Base-by-base conservation (phyloP, 1,140 invertebrate species). In the Lineus longissimus region DNA sequence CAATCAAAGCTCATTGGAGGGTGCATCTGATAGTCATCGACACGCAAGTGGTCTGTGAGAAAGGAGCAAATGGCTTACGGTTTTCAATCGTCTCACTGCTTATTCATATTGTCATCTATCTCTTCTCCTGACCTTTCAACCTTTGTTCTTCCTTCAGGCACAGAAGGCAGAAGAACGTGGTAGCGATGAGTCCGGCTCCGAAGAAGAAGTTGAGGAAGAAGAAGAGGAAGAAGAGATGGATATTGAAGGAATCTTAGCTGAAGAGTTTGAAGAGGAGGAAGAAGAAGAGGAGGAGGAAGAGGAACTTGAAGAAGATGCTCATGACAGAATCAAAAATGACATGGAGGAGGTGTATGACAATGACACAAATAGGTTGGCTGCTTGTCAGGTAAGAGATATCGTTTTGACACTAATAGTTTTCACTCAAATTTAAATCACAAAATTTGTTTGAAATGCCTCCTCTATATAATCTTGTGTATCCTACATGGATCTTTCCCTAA, bases 201-300 rank as follows among this genome's bases (percentile, higher is more conserved):
- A 70, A 36, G 76, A 73, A 27, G 76, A 76, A 47, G 73, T 72
- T 43, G 76, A 78, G 63, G 72, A 72, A 41, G 77, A 73, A 51
- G 78, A 81, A 55, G 74, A 76, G 31, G 78, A 79, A 27, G 78
- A 80, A 45, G 78, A 78, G 57, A 73, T 73, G 15, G 76, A 80
- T 55, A 80, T 81, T 72, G 80, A 81, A 25, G 74, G 70, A 27
- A 65, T 75, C 27, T 60, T 81, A 27, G 76, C 78, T 59, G 79
- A 80, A 36, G 80, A 81, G 57, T 81, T 81, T 74, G 78, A 78
- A 72, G 78, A 80, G 43, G 79, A 81, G 58, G 77, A 82, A 67
- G 80, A 77, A 54, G 80, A 81, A 58, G 78, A 79, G 33, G 80
- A 82, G 55, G 79, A 78, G 45, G 81, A 83, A 47, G 80, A 82